Evolutionary conservation across 2,888 invertebrate species (phyloP).

Genomic region (Eueremaeus valkanovi): DNA sequence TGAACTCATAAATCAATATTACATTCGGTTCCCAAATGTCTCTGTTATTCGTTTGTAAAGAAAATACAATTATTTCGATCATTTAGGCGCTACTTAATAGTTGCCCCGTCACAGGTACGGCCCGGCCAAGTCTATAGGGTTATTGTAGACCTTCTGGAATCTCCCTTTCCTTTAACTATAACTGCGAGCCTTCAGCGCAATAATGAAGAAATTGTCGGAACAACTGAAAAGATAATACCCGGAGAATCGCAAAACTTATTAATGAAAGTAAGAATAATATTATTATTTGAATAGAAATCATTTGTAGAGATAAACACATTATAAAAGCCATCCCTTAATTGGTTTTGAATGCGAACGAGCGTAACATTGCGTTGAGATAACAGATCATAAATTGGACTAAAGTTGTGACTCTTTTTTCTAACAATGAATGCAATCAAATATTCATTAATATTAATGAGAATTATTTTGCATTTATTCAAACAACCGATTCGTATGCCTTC

Average conservation of each 20-base stretch:
- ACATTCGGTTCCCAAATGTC: neutral
- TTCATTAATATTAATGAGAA: no score
- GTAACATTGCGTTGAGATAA: no score
- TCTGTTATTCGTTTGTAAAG: neutral
- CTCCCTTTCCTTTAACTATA: slow-evolving; percentile 73
- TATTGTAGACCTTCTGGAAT: slow-evolving; percentile 74
- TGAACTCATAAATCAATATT: neutral
- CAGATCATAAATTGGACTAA: no score
- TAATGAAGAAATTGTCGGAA: slow-evolving; percentile 78
- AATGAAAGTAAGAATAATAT: slow-evolving; percentile 71
- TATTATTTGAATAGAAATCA: neutral
- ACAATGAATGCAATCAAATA: no score
- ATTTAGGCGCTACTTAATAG: slow-evolving; percentile 78
- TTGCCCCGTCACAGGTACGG: slow-evolving; percentile 82
- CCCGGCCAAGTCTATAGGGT: slow-evolving; percentile 87
- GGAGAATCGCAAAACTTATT: slow-evolving; percentile 61
- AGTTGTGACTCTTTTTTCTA: no score
- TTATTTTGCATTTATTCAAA: no score
- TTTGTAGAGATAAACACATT: no score
- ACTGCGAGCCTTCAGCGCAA: slow-evolving; percentile 82
- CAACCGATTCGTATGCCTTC: no score
- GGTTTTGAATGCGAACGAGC: no score
- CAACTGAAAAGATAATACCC: slow-evolving; percentile 72
- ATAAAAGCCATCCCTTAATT: no score
- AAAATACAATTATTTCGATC: neutral